Evolutionary conservation across 1,140 invertebrate genomes (phyloP).

Genomic region (Fopius arisanus): DNA sequence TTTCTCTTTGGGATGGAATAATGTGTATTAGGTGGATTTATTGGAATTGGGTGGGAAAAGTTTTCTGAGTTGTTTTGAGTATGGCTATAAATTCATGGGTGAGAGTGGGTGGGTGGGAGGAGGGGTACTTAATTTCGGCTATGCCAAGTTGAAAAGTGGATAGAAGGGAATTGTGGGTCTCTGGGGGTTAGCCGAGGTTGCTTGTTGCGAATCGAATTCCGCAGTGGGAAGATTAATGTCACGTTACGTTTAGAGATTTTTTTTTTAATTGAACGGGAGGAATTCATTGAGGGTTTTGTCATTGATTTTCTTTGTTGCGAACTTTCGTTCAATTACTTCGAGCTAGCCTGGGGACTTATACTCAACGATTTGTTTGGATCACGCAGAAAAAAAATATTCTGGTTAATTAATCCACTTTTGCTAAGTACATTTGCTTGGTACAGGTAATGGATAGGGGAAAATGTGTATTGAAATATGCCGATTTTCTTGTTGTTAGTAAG

Average conservation of each 20-base stretch:
- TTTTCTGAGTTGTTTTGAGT: slow-evolving; percentile 1
- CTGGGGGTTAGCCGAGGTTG: not conserved
- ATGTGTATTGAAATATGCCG: too few relatives aligned
- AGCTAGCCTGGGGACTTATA: too few relatives aligned
- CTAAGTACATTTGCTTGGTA: too few relatives aligned
- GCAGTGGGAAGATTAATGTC: not conserved
- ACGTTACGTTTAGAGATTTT: not conserved
- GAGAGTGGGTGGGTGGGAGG: not conserved
- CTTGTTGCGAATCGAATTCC: not conserved
- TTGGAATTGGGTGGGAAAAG: not conserved
- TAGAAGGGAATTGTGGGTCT: not conserved
- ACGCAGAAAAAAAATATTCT: too few relatives aligned
- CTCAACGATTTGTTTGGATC: too few relatives aligned
- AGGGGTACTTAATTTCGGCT: not conserved
- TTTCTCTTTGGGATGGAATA: not conserved
- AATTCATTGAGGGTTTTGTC: too few relatives aligned
- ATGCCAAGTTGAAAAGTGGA: not conserved
- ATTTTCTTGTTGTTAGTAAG: too few relatives aligned
- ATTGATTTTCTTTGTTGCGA: too few relatives aligned
- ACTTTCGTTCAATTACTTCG: too few relatives aligned
- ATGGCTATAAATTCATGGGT: not conserved
- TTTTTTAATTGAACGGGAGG: not conserved
- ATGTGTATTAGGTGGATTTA: not conserved
- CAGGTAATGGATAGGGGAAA: too few relatives aligned
- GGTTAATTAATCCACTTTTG: too few relatives aligned